phyloP scores from a whole-genome alignment of 1,140 invertebrate genomes.

The Papilio dardanus region DNA sequence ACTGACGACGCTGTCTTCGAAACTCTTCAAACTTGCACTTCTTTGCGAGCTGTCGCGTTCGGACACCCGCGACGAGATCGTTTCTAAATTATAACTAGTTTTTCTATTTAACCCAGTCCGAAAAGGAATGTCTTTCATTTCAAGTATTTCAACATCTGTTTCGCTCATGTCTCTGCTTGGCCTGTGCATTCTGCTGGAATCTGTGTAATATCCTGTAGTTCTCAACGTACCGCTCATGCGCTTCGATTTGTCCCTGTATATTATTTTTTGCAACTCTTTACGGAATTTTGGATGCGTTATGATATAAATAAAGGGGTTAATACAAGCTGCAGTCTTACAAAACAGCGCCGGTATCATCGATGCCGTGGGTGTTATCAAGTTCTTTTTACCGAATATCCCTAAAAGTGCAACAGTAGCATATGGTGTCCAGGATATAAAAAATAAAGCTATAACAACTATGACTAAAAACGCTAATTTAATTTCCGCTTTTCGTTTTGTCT shows the following conservation, averaged over 20 bases:
- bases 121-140: slow-evolving; percentile 80
- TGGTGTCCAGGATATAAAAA: slow-evolving; percentile 90
- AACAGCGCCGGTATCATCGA: slow-evolving; percentile 91
- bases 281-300: slow-evolving; percentile 88
- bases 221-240: slow-evolving; percentile 69
- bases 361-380: slow-evolving; percentile 85
- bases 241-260: slow-evolving; percentile 70
- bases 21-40: slow-evolving; percentile 71
- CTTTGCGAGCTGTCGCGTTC: slow-evolving; percentile 66
- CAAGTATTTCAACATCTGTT: slow-evolving; percentile 75
- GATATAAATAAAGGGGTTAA: slow-evolving; percentile 90
- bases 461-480: slow-evolving; percentile 86
- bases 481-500: slow-evolving; percentile 86
- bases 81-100: slow-evolving; percentile 49
- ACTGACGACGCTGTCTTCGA: slow-evolving; percentile 66
- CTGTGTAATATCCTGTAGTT: slow-evolving; percentile 59
- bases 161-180: slow-evolving; percentile 74
- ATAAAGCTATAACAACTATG: slow-evolving; percentile 86
- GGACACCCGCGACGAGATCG: slow-evolving; percentile 65
- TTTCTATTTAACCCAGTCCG: slow-evolving; percentile 43
- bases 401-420: slow-evolving; percentile 89
- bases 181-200: slow-evolving; percentile 57
- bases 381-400: slow-evolving; percentile 85
- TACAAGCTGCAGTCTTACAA: slow-evolving; percentile 88
- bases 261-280: slow-evolving; percentile 81